Conservation (phyloP, 2,888 invertebrate species). For the Polymixis lichenea region DNA sequence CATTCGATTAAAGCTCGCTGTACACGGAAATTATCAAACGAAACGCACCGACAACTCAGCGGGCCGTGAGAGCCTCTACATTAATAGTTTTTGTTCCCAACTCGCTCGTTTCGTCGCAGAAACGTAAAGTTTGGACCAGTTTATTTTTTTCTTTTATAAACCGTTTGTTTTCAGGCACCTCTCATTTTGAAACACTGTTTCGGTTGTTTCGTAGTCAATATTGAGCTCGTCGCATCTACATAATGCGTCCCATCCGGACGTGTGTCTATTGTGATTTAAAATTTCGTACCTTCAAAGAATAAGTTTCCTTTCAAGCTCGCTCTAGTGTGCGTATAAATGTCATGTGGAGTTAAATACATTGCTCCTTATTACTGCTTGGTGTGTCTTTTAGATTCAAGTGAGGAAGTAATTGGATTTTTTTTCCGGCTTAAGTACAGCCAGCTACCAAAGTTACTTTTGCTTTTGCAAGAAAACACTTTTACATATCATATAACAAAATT, state of each 20-base stretch:
- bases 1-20: slow-evolving; percentile 89
- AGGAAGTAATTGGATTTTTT: neutral
- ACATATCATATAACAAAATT: neutral
- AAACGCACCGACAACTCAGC: slow-evolving; percentile 88
- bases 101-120: slow-evolving; percentile 82
- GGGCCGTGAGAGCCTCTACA: slow-evolving; percentile 86
- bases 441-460: neutral
- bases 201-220: slow-evolving; percentile 68
- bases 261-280: slow-evolving; percentile 69
- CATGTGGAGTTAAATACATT: slow-evolving; percentile 45
- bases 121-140: slow-evolving; percentile 75
- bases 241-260: slow-evolving; percentile 62
- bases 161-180: slow-evolving; percentile 79
- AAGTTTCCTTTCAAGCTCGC: slow-evolving; percentile 48
- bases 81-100: slow-evolving; percentile 89
- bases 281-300: slow-evolving; percentile 50
- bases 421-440: neutral
- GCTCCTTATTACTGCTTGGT: slow-evolving; percentile 31
- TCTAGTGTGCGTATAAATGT: slow-evolving; percentile 36
- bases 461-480: neutral
- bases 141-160: slow-evolving; percentile 74
- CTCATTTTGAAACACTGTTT: slow-evolving; percentile 74
- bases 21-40: slow-evolving; percentile 90
- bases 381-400: slow-evolving; percentile 2
- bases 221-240: slow-evolving; percentile 73